These are phyloP conservation scores for Salvelinus sp. DNA, from an alignment of 2,113 vertebrate species.

Conservation along the genomic window DNA sequence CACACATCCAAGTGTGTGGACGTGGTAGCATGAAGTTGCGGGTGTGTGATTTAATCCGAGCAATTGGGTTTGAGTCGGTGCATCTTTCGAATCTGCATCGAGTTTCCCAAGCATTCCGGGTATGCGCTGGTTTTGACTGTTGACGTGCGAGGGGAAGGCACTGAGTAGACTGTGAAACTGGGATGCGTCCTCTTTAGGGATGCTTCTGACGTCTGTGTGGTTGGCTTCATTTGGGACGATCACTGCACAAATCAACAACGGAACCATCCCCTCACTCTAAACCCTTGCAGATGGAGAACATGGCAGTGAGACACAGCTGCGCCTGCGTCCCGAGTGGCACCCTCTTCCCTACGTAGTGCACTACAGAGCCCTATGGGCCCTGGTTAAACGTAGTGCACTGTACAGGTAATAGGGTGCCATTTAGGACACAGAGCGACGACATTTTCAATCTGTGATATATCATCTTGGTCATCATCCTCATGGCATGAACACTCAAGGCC, in stretches of 20 bases:
- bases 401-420: too few species aligned
- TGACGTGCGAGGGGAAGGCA: slow-evolving; percentile 32
- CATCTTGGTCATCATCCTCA: background rate
- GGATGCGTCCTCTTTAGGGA: slow-evolving; percentile 29
- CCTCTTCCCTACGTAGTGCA: too few species aligned
- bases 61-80: background rate
- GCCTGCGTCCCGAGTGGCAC: background rate
- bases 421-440: slow-evolving; percentile 10
- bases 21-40: background rate
- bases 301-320: slow-evolving; percentile 2
- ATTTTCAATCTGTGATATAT: slow-evolving; percentile 27
- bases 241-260: slow-evolving; percentile 39
- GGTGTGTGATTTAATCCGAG: background rate
- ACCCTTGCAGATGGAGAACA: slow-evolving; percentile 42
- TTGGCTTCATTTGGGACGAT: slow-evolving; percentile 38
- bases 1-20: background rate
- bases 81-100: slow-evolving; percentile 14
- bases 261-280: slow-evolving; percentile 27
- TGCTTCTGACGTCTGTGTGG: slow-evolving; percentile 52
- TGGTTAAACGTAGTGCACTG: too few species aligned
- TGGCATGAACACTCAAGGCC: background rate
- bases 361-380: too few species aligned
- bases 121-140: slow-evolving; percentile 14
- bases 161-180: slow-evolving; percentile 21
- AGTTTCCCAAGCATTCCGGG: slow-evolving; percentile 18